A percentile compares a stretch with the other conserved stretches of the same genome.
Evolutionary conservation across 2,113 vertebrate genomes (phyloP).

Genomic region (Antennarius striatus): DNA sequence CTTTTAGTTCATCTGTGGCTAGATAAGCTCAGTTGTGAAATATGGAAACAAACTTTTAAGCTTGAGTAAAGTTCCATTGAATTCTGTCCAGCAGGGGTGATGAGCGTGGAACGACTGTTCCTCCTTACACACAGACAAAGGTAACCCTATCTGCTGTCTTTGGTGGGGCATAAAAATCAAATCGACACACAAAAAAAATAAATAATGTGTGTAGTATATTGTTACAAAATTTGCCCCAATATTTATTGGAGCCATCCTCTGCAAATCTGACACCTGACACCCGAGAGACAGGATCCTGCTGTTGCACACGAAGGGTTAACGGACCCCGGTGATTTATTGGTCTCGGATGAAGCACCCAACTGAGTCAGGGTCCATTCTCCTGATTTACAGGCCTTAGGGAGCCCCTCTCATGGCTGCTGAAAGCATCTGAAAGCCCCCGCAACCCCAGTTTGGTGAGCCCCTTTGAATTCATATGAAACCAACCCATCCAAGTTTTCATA

Average conservation of each 20-base stretch:
- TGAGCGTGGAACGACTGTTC: too few relatives aligned
- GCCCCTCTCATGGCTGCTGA: slow-evolving; percentile 76
- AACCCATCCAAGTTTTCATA: slow-evolving; percentile 67
- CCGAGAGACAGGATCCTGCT: slow-evolving; percentile 70
- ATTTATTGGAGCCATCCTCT: slow-evolving; percentile 36
- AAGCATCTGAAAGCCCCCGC: slow-evolving; percentile 76
- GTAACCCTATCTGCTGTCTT: too few relatives aligned
- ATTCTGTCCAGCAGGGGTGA: too few relatives aligned
- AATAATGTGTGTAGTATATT: slow-evolving; percentile 8
- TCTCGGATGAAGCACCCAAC: slow-evolving; percentile 70
- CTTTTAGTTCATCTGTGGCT: too few relatives aligned
- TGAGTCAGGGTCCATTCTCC: slow-evolving; percentile 74
- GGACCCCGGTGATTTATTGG: slow-evolving; percentile 79
- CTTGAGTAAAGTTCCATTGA: too few relatives aligned
- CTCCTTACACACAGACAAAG: too few relatives aligned
- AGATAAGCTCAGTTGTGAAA: too few relatives aligned
- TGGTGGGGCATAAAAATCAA: neutral
- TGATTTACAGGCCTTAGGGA: slow-evolving; percentile 80
- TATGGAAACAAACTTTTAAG: too few relatives aligned
- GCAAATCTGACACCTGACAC: slow-evolving; percentile 72
- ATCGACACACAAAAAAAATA: neutral
- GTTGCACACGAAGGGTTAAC: slow-evolving; percentile 76
- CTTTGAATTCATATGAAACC: slow-evolving; percentile 69
- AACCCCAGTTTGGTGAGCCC: slow-evolving; percentile 68
- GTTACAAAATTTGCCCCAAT: slow-evolving; percentile 18